phyloP scores from a whole-genome alignment of 2,113 vertebrate genomes.

The Delphinus delphis region DNA sequence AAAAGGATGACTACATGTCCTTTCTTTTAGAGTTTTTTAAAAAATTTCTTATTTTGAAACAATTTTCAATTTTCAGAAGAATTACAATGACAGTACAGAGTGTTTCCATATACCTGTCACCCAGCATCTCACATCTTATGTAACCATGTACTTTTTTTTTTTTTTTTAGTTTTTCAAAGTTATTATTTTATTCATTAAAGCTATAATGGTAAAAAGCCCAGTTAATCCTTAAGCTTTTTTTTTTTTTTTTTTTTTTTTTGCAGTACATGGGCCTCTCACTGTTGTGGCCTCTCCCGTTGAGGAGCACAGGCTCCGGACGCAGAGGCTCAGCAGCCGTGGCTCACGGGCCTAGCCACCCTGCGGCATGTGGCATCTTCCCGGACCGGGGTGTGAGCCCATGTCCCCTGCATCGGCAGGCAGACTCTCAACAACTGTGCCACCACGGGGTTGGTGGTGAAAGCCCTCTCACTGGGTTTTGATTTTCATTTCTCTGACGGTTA shows the following conservation, averaged over 20 bases:
- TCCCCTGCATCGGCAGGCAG: no score
- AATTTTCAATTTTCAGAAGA: neutral
- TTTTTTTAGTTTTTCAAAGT: neutral
- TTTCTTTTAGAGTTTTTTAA: neutral
- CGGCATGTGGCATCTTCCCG: no score
- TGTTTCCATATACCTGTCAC: neutral
- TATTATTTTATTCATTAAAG: neutral
- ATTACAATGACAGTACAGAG: neutral
- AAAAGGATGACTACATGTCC: neutral
- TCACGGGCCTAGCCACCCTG: no score
- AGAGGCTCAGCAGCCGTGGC: no score
- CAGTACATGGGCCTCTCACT: accelerated
- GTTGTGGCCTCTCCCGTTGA: no score
- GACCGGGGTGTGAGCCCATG: accelerated
- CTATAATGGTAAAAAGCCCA: neutral
- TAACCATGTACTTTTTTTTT: neutral
- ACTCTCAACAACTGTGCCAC: neutral
- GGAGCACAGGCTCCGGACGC: no score
- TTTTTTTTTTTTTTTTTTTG: neutral
- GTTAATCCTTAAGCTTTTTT: neutral
- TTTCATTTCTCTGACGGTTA: neutral
- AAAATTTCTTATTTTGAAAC: neutral
- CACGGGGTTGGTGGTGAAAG: neutral
- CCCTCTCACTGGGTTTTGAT: neutral
- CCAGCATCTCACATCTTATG: neutral